Conservation (phyloP, 1,140 invertebrate genomes). For the Monomorium pharaonis region DNA sequence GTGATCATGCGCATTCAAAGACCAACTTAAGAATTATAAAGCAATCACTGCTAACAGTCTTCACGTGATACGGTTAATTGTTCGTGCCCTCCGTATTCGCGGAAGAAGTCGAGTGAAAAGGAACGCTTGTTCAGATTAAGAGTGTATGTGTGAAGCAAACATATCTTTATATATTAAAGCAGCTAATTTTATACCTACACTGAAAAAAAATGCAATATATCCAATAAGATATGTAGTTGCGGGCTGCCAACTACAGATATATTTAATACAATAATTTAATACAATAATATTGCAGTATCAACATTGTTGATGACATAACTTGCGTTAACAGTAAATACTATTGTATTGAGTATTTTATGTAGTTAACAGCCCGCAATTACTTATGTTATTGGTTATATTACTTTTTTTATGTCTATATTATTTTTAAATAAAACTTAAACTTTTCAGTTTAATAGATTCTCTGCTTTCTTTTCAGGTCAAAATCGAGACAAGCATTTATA, state of each 20-base stretch:
- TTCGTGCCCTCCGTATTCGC: not conserved
- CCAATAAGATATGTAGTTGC: no score
- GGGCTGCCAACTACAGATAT: no score
- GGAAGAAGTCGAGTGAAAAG: not conserved
- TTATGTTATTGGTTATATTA: no score
- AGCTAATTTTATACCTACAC: not conserved
- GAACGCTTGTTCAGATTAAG: not conserved
- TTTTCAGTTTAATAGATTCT: not conserved
- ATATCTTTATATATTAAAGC: not conserved
- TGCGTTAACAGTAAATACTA: no score
- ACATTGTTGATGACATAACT: no score
- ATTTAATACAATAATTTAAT: no score
- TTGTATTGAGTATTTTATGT: no score
- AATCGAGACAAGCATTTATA: not conserved
- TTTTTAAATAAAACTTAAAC: not conserved
- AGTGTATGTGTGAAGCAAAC: not conserved
- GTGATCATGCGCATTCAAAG: slow-evolving; percentile 33
- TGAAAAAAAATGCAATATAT: no score
- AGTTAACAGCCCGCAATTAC: no score
- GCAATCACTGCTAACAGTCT: slow-evolving; percentile 4
- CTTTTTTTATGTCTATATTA: not conserved
- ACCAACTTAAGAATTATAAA: slow-evolving; percentile 40
- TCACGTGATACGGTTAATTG: not conserved
- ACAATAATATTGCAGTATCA: no score
- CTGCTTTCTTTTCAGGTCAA: no score